Evolutionary conservation across 1,140 invertebrate genomes (phyloP), one percentile per base, ranked within the genome.

Genomic region (Meloidogyne exigua): DNA sequence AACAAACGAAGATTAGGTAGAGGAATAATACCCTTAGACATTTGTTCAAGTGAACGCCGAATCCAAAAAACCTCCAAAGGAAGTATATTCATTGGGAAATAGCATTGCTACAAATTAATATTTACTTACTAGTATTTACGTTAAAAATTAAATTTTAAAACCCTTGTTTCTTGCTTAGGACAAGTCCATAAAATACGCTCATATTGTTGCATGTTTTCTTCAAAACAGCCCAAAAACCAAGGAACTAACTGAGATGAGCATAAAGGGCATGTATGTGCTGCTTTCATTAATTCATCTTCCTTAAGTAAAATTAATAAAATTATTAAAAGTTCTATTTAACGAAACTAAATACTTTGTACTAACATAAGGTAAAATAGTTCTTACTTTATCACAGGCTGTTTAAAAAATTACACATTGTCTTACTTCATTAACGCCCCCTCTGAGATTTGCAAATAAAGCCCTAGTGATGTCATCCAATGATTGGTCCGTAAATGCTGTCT

Each of bases 1-100:
- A 83, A 32, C n/a, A 83, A 62, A 28, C 83, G 70, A 18, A 83
- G 42, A 39, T 85, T 85, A 3, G 81, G 81, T 57, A 82, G 26
- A 13, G 81, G 81, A 13, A 76, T 65, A 21, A 85, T 32, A 18
- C 81, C 68, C 21, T 81, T 67, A 42, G 67, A 15, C 11, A 72
- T 72, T 36, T 83, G 81, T 1, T 84, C 68, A n/a, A 72, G n/a
- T 9, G 69, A 81, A 42, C 81, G 32, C 25, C 68, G 66, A 15
- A 68, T 80, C 81, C 81, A 83, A 57, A 84, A 83, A 44, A 83
- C 81, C 7, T 85, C 83, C 13, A 69, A 57, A 28, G 81, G 81
- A 28, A 77, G 9, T 23, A 73, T 73, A 42, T 81, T 77, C n/a
- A 85, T 28, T 12, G 81, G 81, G 28, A 84, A 83, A 25, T 72